phyloP scores from a whole-genome alignment of 2,888 invertebrate genomes.

The Xestobium rufovillosum region DNA sequence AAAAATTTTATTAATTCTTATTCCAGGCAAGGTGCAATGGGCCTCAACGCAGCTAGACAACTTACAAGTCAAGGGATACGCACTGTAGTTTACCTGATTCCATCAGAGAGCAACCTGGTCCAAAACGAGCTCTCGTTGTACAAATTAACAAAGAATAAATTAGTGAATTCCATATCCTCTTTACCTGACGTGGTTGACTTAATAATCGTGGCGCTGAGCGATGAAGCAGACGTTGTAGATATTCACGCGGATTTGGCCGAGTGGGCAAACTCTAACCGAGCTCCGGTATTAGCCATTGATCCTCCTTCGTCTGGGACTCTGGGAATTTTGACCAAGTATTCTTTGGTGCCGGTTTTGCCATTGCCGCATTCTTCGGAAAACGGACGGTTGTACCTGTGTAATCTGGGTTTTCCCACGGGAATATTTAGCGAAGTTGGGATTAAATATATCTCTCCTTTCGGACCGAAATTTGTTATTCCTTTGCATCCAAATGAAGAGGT shows the following conservation, averaged over 20 bases:
- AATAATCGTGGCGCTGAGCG: slow-evolving; percentile 50
- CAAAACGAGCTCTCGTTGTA: slow-evolving; percentile 60
- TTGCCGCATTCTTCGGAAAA: slow-evolving; percentile 52
- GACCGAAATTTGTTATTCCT: slow-evolving; percentile 73
- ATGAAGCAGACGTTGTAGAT: slow-evolving; percentile 40
- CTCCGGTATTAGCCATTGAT: slow-evolving; percentile 68
- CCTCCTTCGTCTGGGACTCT: slow-evolving; percentile 63
- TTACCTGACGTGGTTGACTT: slow-evolving; percentile 48
- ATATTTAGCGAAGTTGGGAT: slow-evolving; percentile 70
- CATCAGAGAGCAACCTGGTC: slow-evolving; percentile 43
- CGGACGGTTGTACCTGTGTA: slow-evolving; percentile 76
- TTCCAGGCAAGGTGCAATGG: slow-evolving; percentile 53
- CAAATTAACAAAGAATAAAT: slow-evolving; percentile 55
- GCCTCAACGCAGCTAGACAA: slow-evolving; percentile 69
- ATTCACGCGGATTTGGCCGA: slow-evolving; percentile 49
- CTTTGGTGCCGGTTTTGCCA: slow-evolving; percentile 64
- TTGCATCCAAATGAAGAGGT: slow-evolving; percentile 48
- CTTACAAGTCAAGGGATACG: slow-evolving; percentile 75
- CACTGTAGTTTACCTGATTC: slow-evolving; percentile 48
- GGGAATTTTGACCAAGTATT: slow-evolving; percentile 57
- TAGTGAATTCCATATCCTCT: slow-evolving; percentile 47
- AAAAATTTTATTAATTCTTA: slow-evolving; percentile 4
- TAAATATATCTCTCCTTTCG: slow-evolving; percentile 77
- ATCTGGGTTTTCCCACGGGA: slow-evolving; percentile 72
- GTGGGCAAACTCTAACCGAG: slow-evolving; percentile 65